Base-by-base conservation (phyloP, 2,888 invertebrate genomes). In the Lydus trimaculatus region DNA sequence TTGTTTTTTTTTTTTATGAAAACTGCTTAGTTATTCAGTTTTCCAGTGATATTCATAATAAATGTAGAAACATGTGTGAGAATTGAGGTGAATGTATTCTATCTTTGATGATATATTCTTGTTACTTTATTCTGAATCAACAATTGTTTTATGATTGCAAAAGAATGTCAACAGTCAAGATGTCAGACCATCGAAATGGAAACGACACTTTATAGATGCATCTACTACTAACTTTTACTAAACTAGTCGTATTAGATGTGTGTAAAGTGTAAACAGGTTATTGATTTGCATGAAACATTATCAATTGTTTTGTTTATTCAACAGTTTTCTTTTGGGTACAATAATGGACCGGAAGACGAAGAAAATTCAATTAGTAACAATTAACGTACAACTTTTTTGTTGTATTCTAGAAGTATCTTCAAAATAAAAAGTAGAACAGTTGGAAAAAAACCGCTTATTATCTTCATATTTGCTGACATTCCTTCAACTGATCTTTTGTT, bases 171-270 rank as follows among this genome's bases (percentile, higher is more conserved):
- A 66, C 63, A 66, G 67, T 70, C 68, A 69, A 69, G 70, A 71
- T 72, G 72, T 70, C 71, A 72, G 73, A 72, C 70, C 74, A 71
- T 66, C 72, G 77, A 77, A 77, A 77, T 70, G 72, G 75, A 76
- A 77, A 76, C 66, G 70, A 20, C 1, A 43, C n/a, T 43, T 43
- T 43, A 43, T 43, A 5, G 39, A 43, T 43, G 43, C 43, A 17
- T 48, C 8, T 48, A 8, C n/a, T 11, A 9, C 3, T 43, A 43
- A 48, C 48, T 48, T 48, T 48, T 48, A 48, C 48, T 23, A 48
- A 43, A 43, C 43, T n/a, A 17, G 43, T 43, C 43, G 17, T 43
- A 43, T 17, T 43, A 43, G n/a, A n/a, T n/a, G n/a, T n/a, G n/a
- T 48, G 48, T 48, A n/a, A n/a, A n/a, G 48, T 48, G 20, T 48